Evolutionary conservation across 2,888 invertebrate genomes (phyloP).

Genomic region (Eristalinus sepulchralis): DNA sequence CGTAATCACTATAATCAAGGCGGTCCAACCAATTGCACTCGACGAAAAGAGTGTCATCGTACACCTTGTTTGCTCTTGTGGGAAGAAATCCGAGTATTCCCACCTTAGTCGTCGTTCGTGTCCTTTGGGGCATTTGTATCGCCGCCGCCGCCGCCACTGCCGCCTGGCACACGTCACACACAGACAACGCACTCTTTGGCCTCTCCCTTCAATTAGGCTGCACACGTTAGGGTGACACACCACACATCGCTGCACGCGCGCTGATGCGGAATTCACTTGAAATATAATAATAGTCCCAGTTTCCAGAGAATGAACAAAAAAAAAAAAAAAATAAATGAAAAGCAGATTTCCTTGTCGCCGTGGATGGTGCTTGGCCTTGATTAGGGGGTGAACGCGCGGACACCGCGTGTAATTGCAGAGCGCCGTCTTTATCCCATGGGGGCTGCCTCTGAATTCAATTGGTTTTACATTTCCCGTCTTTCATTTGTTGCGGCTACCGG

Average conservation of each 20-base stretch:
- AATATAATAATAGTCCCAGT: conserved; percentile 40
- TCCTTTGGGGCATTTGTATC: conserved; percentile 59
- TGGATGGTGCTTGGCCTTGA: background rate
- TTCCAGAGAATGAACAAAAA: conserved; percentile 13
- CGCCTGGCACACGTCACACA: conserved; percentile 52
- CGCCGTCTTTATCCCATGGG: conserved; percentile 65
- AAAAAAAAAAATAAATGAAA: no score
- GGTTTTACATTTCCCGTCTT: conserved; percentile 62
- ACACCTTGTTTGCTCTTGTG: conserved; percentile 68
- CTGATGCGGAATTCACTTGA: conserved; percentile 62
- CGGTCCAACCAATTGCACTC: conserved; percentile 64
- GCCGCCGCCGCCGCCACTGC: background rate
- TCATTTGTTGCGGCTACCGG: conserved; percentile 31
- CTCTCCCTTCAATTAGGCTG: conserved; percentile 57
- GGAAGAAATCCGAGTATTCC: conserved; percentile 53
- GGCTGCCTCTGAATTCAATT: conserved; percentile 57
- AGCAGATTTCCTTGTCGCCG: background rate
- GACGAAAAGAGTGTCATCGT: conserved; percentile 45
- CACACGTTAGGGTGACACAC: conserved; percentile 43
- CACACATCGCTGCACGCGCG: conserved; percentile 27
- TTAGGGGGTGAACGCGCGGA: conserved; percentile 27
- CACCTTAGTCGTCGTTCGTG: conserved; percentile 8
- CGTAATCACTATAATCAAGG: conserved; percentile 71
- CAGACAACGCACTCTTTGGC: conserved; percentile 11
- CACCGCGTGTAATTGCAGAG: conserved; percentile 62